Evolutionary conservation across 2,797 vertebrate species (phyloP).

Genomic region (Eurystomus glaucurus): DNA sequence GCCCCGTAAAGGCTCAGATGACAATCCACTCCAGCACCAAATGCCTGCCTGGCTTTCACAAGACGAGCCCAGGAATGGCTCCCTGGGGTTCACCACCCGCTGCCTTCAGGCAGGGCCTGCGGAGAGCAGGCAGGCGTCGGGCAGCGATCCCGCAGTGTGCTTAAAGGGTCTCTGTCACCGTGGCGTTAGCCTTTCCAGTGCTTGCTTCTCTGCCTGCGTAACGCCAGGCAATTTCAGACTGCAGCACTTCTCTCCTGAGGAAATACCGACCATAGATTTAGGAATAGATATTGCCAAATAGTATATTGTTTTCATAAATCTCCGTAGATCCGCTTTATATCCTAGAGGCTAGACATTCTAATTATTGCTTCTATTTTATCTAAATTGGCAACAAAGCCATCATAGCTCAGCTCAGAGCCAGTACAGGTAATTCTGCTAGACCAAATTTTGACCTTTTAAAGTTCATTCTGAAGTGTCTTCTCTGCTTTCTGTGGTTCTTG

Average conservation of each 20-base stretch:
- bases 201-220: background rate
- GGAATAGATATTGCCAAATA: conserved; percentile 76
- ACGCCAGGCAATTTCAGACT: conserved; percentile 36
- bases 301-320: conserved; percentile 78
- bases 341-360: conserved; percentile 73
- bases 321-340: conserved; percentile 64
- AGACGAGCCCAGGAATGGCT: background rate
- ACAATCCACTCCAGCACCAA: rapidly evolving
- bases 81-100: rapidly evolving
- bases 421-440: conserved; percentile 71
- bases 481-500: background rate
- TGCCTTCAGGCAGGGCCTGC: background rate
- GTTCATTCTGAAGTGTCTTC: conserved; percentile 68
- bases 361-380: conserved; percentile 78
- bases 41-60: rapidly evolving
- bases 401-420: conserved; percentile 59
- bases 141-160: rapidly evolving
- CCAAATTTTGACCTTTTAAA: conserved; percentile 74
- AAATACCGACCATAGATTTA: conserved; percentile 64
- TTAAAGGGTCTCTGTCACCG: background rate
- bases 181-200: background rate
- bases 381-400: conserved; percentile 76
- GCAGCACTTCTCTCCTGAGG: conserved; percentile 58
- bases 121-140: background rate
- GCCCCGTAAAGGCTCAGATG: background rate